phyloP scores from a whole-genome alignment of 2,797 vertebrate species.

The Sphaeramia orbicularis region DNA sequence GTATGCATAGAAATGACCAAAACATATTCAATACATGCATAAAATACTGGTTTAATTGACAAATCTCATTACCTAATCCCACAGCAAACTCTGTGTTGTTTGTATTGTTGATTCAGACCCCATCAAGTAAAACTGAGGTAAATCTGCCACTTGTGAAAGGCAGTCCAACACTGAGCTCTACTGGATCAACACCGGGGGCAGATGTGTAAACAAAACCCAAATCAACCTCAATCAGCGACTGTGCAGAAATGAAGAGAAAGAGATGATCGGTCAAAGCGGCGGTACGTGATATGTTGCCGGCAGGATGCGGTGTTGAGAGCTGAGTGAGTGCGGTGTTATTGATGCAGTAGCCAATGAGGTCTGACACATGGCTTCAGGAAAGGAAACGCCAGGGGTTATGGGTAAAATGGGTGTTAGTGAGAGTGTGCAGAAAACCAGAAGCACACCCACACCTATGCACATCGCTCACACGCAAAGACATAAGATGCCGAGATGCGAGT shows the following conservation, averaged over 20 bases:
- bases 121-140: too few relatives aligned
- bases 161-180: conserved; percentile 1
- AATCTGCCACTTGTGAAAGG: neutral
- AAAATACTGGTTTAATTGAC: too few relatives aligned
- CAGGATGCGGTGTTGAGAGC: conserved; percentile 54
- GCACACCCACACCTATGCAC: conserved; percentile 57
- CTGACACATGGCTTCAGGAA: conserved; percentile 80
- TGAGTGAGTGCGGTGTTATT: conserved; percentile 64
- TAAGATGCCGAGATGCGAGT: conserved; percentile 27
- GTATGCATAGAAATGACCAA: too few relatives aligned
- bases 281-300: conserved; percentile 40
- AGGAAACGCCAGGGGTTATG: conserved; percentile 81
- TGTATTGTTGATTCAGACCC: too few relatives aligned
- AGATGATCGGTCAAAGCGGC: conserved; percentile 50
- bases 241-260: conserved; percentile 33
- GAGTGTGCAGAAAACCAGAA: conserved; percentile 66
- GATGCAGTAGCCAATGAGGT: conserved; percentile 77
- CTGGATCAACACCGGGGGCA: conserved; percentile 37
- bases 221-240: conserved; percentile 40
- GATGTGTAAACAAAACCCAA: conserved; percentile 62
- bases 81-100: too few relatives aligned
- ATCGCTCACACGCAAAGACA: conserved; percentile 54
- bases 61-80: too few relatives aligned
- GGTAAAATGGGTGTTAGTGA: conserved; percentile 78
- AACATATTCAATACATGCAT: too few relatives aligned